Base-by-base conservation (phyloP, 1,140 invertebrate species). In the Trachelipus rathkii region DNA sequence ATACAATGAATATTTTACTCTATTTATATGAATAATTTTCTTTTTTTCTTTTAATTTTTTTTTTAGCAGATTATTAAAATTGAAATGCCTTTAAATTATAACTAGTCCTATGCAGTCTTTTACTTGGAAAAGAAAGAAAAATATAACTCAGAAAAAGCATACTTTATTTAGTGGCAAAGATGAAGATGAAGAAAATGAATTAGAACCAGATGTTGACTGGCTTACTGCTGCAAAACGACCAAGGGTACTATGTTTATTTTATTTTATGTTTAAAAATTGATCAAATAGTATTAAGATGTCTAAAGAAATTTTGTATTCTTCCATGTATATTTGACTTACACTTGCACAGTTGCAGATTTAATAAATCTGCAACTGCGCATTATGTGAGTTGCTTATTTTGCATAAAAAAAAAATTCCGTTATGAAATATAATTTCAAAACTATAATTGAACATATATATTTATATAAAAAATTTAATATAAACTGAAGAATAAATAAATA, bases 41-140 rank as follows among this genome's bases (percentile, higher is more conserved):
- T 33, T 33, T 33, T 33, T 33, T 33, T 33, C 6, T 33, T 33
- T 33, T 33, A 3, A 3, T 33, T 33, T 33, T 33, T 33, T 33
- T 33, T 33, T 6, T 3, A 33, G 33, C 33, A 33, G 33, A 33
- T 33, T 33, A 6, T 33, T 33, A 33, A 33, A 33, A 33, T 33
- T 33, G 33, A 33, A 33, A 33, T 33, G 33, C 6, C 33, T 33
- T 33, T 33, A 33, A 33, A 33, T 33, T 33, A 33, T 3, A 33
- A 33, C 33, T 33, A 33, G 33, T 33, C 33, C 6, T 33, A 74
- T 72, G 80, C 76, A 77, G 73, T 71, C 73, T 44, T 74, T 78
- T 43, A 71, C 73, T 43, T 78, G 77, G 77, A 78, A 78, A 68
- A 78, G 77, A 60, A 78, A 78, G 71, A 60, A 70, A 50, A 74